Conservation (phyloP, 2,888 invertebrate species). For the Sesia bembeciformis region DNA sequence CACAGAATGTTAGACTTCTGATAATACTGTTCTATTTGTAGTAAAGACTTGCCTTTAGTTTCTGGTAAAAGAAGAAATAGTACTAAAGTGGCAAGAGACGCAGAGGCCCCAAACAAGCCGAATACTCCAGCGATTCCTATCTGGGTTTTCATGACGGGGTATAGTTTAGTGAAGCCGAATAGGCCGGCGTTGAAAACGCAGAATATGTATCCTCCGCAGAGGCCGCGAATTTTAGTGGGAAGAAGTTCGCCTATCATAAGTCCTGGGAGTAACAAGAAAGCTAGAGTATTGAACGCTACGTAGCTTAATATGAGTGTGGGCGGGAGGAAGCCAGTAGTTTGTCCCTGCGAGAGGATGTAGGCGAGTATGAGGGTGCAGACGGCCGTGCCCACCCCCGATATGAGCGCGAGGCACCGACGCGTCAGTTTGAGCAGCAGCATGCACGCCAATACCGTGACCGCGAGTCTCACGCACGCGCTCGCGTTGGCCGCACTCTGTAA, state of each 20-base stretch:
- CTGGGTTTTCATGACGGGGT: conserved; percentile 74
- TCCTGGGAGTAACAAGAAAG: conserved; percentile 83
- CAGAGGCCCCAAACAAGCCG: conserved; percentile 78
- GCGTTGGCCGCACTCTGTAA: conserved; percentile 76
- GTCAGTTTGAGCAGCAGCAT: conserved; percentile 77
- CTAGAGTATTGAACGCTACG: conserved; percentile 82
- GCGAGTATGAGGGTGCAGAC: conserved; percentile 76
- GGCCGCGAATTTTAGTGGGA: conserved; percentile 81
- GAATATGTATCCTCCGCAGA: conserved; percentile 83
- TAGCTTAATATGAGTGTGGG: conserved; percentile 75
- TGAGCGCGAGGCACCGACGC: conserved; percentile 77
- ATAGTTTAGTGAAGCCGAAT: conserved; percentile 81
- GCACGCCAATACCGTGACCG: conserved; percentile 79
- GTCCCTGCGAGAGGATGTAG: conserved; percentile 33
- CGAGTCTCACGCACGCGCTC: conserved; percentile 78
- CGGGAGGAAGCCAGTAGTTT: conserved; percentile 30
- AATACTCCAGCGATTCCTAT: conserved; percentile 82
- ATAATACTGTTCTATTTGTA: conserved; percentile 87
- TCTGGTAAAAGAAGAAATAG: conserved; percentile 82
- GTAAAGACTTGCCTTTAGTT: conserved; percentile 80
- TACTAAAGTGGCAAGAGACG: conserved; percentile 77
- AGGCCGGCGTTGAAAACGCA: conserved; percentile 80
- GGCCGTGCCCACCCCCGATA: conserved; percentile 80
- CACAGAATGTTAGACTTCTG: conserved; percentile 78
- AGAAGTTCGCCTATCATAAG: conserved; percentile 84